These are phyloP conservation scores for Bemisia tabaci DNA, from an alignment of 1,140 invertebrate species.

Conservation along the genomic window DNA sequence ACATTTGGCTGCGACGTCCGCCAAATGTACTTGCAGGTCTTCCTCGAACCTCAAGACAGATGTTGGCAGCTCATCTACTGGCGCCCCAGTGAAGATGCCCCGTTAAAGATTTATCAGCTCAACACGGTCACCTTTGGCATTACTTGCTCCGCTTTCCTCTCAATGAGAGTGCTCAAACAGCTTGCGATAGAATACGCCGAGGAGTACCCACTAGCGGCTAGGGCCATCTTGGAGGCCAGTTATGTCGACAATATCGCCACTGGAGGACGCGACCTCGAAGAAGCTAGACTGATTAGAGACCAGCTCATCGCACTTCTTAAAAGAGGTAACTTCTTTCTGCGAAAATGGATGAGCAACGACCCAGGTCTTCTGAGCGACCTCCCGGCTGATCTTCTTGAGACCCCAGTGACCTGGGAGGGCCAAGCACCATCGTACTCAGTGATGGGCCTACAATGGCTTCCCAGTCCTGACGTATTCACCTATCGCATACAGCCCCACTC, in stretches of 20 bases:
- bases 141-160: conserved; percentile 4
- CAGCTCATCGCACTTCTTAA: conserved; percentile 19
- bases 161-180: background rate
- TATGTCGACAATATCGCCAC: conserved; percentile 13
- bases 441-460: conserved; percentile 2
- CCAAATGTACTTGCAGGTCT: conserved; percentile 8
- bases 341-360: conserved; percentile 22
- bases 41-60: background rate
- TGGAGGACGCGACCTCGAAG: conserved; percentile 15
- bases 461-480: no score
- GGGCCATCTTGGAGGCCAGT: background rate
- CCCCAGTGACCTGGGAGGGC: no score
- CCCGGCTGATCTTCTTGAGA: no score
- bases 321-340: conserved; percentile 20
- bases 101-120: conserved; percentile 1
- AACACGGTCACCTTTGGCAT: conserved; percentile 10
- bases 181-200: background rate
- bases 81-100: no score
- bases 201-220: background rate
- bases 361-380: background rate
- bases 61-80: background rate
- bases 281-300: conserved; percentile 15
- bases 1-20: conserved; percentile 3
- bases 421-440: background rate
- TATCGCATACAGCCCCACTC: no score